These are phyloP conservation scores for Cepphus grylle DNA, from an alignment of 2,113 vertebrate species.

Conservation along the genomic window DNA sequence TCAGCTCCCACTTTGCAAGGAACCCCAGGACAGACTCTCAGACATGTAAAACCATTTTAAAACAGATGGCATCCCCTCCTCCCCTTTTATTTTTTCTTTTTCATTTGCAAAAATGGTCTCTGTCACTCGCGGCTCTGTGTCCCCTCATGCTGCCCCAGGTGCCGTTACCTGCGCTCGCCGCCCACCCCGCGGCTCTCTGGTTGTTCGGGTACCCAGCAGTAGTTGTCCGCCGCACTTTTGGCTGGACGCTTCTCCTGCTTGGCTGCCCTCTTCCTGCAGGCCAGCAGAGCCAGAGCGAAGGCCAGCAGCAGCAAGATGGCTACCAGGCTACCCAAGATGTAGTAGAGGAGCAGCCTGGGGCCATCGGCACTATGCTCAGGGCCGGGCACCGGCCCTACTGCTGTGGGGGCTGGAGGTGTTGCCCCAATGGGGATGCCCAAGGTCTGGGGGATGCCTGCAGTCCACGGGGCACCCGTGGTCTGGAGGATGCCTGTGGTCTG, in stretches of 20 bases:
- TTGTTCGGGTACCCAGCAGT: constrained; percentile 75
- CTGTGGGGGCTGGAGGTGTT: neutral
- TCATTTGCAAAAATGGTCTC: neutral
- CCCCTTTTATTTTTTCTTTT: accelerated
- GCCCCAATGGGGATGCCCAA: neutral
- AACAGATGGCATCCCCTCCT: neutral
- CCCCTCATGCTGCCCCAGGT: neutral
- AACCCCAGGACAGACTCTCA: neutral
- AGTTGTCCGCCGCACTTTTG: constrained; percentile 64
- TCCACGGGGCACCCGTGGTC: neutral
- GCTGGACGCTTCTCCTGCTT: constrained; percentile 32
- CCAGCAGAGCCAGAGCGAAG: constrained; percentile 65
- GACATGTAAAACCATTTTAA: neutral
- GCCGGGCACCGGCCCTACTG: neutral
- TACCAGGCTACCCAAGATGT: constrained; percentile 72
- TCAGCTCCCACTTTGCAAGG: neutral
- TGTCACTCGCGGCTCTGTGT: neutral
- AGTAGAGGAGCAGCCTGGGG: constrained; percentile 71
- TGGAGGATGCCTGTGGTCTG: neutral
- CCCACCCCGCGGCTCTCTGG: constrained; percentile 26
- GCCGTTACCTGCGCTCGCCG: constrained; percentile 65
- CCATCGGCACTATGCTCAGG: neutral
- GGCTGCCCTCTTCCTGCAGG: constrained; percentile 58
- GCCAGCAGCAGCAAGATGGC: constrained; percentile 69
- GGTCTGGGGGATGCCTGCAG: neutral